A percentile compares a stretch with the other conserved stretches of the same genome.
phyloP scores from a whole-genome alignment of 2,888 invertebrate species.

The Seira ritae region DNA sequence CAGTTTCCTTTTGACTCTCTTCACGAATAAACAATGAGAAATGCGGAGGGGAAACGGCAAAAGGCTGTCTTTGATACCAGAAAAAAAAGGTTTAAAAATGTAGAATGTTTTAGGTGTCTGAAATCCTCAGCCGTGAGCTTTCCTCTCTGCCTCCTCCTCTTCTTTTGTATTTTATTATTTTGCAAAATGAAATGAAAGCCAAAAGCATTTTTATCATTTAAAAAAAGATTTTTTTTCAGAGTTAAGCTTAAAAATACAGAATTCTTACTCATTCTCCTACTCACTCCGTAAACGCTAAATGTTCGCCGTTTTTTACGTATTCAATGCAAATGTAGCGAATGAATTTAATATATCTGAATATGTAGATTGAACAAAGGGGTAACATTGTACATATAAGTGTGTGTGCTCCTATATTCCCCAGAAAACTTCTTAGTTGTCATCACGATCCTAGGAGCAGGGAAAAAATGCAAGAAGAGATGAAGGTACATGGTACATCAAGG shows the following conservation, averaged over 20 bases:
- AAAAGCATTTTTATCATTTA: slow-evolving; percentile 39
- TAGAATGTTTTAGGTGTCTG: neutral
- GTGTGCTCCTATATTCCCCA: too few species aligned
- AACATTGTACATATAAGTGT: too few species aligned
- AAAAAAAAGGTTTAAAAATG: neutral
- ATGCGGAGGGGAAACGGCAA: neutral
- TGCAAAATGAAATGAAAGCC: neutral
- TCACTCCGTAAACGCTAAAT: too few species aligned
- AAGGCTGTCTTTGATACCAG: neutral
- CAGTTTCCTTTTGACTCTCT: neutral
- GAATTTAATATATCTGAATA: neutral
- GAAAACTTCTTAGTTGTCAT: too few species aligned
- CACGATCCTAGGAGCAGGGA: neutral
- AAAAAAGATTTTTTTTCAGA: too few species aligned
- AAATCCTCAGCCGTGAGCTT: neutral
- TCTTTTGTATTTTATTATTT: too few species aligned
- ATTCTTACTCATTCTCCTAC: neutral
- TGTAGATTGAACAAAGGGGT: neutral
- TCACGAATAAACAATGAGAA: neutral
- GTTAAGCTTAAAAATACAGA: too few species aligned
- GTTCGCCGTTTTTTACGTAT: slow-evolving; percentile 8
- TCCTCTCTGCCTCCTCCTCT: neutral
- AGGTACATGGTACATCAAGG: neutral
- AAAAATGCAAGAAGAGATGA: neutral
- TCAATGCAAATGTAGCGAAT: slow-evolving; percentile 23